Conservation (phyloP, 2,888 invertebrate genomes). For the Xestia ashworthii region DNA sequence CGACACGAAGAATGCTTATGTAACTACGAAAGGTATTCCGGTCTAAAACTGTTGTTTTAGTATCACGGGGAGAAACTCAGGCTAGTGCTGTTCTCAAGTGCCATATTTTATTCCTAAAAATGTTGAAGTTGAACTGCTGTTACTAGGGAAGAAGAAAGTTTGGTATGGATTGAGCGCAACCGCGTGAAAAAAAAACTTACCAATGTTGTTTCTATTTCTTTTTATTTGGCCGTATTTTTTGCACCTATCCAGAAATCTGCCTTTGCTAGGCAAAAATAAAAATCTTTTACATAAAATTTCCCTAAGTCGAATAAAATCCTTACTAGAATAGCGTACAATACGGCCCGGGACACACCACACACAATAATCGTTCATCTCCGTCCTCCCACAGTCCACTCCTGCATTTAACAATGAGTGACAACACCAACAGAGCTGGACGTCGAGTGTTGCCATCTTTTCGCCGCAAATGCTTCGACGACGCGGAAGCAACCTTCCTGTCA, state of each 20-base stretch:
- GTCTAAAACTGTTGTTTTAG: neutral
- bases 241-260: neutral
- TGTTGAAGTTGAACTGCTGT: neutral
- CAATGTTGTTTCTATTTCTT: neutral
- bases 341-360: constrained; percentile 26
- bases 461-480: constrained; percentile 74
- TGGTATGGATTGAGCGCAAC: neutral
- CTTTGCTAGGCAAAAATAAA: constrained; percentile 13
- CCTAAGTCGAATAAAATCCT: constrained; percentile 41
- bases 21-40: constrained; percentile 46
- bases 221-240: neutral
- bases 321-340: constrained; percentile 49
- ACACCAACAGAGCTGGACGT: constrained; percentile 53
- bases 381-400: constrained; percentile 59
- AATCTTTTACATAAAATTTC: constrained; percentile 9
- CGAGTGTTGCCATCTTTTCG: constrained; percentile 62
- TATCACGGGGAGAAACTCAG: neutral
- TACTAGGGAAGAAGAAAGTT: neutral
- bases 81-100: neutral
- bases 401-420: constrained; percentile 63
- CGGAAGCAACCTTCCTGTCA: constrained; percentile 82
- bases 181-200: neutral
- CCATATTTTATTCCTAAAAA: neutral
- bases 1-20: constrained; percentile 59
- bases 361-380: constrained; percentile 61